These are phyloP conservation scores for Penelope pileata DNA, from an alignment of 2,113 vertebrate genomes.

Conservation along the genomic window DNA sequence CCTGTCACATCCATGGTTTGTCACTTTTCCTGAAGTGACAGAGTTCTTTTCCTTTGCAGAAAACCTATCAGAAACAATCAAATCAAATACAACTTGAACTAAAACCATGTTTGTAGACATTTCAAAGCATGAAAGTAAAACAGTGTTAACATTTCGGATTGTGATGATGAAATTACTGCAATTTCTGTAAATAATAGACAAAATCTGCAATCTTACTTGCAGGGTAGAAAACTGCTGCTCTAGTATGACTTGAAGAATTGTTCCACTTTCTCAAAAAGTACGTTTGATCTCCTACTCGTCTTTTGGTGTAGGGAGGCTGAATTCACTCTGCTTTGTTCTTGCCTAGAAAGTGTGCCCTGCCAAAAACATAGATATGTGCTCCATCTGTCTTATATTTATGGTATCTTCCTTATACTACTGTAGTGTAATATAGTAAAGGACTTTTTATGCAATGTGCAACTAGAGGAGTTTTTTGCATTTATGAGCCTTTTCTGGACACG, in stretches of 20 bases:
- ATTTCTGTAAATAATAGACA: not conserved
- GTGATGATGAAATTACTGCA: not conserved
- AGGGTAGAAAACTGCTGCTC: not conserved
- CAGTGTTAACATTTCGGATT: not conserved
- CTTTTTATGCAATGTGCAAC: not conserved
- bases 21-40: not conserved
- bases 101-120: not conserved
- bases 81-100: not conserved
- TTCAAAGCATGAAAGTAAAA: not conserved
- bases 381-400: not conserved
- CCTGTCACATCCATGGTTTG: not conserved
- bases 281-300: not conserved
- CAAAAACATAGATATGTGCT: not conserved
- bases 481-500: not conserved
- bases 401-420: not conserved
- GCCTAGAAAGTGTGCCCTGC: not conserved
- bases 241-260: not conserved
- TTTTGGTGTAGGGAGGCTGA: not conserved
- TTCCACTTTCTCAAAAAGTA: not conserved
- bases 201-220: not conserved
- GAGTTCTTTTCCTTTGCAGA: not conserved
- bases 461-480: not conserved
- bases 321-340: not conserved
- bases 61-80: not conserved
- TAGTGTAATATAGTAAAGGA: not conserved